phyloP scores from a whole-genome alignment of 2,113 vertebrate species.

The Connochaetes taurinus region DNA sequence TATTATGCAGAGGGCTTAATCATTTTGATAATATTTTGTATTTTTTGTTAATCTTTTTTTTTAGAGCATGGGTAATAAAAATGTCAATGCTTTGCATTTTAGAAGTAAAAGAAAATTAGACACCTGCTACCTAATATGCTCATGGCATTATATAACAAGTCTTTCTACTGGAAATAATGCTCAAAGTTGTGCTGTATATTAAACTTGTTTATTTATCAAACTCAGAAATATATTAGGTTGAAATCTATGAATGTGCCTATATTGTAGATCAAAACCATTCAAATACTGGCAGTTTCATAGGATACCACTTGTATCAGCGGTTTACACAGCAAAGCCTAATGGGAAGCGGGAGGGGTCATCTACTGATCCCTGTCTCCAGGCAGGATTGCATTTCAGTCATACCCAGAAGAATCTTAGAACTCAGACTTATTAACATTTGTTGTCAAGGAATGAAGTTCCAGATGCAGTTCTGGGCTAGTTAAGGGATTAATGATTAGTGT shows the following conservation, averaged over 20 bases:
- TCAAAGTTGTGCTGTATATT: background rate
- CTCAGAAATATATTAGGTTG: background rate
- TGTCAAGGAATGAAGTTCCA: background rate
- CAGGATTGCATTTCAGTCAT: background rate
- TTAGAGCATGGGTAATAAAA: background rate
- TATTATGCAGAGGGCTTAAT: background rate
- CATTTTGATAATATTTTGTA: constrained; percentile 22
- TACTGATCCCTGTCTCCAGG: background rate
- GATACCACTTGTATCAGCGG: background rate
- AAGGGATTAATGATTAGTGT: background rate
- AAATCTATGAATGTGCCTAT: background rate
- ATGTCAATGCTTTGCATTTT: constrained; percentile 16
- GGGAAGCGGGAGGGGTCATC: background rate
- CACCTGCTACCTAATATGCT: background rate
- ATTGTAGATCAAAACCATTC: background rate
- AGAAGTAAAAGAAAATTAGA: constrained; percentile 38
- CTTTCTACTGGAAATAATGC: background rate
- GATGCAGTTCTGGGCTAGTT: background rate
- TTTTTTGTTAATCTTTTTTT: constrained; percentile 20
- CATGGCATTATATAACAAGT: background rate
- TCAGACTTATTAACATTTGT: background rate
- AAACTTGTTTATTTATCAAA: background rate
- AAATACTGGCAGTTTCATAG: background rate
- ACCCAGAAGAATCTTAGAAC: background rate
- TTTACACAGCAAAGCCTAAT: background rate